Conservation (phyloP, 2,113 vertebrate species). For the Pycnonotus jocosus region DNA sequence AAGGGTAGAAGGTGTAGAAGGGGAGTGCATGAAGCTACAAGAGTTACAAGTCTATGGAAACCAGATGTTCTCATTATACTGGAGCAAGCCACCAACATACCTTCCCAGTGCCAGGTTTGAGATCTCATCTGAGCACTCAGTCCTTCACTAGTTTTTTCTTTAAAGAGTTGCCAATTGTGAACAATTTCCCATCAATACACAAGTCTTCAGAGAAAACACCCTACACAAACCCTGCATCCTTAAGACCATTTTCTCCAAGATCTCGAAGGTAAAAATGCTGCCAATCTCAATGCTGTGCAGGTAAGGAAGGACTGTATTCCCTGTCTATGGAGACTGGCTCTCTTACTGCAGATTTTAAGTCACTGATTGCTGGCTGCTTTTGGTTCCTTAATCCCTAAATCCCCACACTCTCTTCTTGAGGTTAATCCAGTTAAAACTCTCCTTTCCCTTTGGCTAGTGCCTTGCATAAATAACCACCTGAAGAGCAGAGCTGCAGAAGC, state of each 20-base stretch:
- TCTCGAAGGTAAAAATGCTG: background rate
- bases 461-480: conserved; percentile 16
- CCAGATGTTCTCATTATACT: background rate
- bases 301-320: background rate
- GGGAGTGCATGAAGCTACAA: background rate
- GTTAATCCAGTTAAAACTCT: conserved; percentile 67
- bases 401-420: conserved; percentile 40
- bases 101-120: background rate
- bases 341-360: background rate
- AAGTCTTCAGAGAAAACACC: background rate
- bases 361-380: conserved; percentile 37
- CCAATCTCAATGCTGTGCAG: background rate
- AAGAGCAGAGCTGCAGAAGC: background rate
- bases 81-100: background rate
- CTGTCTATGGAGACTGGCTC: background rate
- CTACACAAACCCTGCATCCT: background rate
- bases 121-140: background rate
- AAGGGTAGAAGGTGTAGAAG: background rate
- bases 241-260: background rate
- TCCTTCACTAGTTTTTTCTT: background rate
- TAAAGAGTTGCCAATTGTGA: background rate
- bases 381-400: conserved; percentile 60
- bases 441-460: conserved; percentile 2
- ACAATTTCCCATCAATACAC: background rate
- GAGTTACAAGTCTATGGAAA: background rate